Conservation (phyloP, 2,113 vertebrate species). For the Atrichornis clamosus region DNA sequence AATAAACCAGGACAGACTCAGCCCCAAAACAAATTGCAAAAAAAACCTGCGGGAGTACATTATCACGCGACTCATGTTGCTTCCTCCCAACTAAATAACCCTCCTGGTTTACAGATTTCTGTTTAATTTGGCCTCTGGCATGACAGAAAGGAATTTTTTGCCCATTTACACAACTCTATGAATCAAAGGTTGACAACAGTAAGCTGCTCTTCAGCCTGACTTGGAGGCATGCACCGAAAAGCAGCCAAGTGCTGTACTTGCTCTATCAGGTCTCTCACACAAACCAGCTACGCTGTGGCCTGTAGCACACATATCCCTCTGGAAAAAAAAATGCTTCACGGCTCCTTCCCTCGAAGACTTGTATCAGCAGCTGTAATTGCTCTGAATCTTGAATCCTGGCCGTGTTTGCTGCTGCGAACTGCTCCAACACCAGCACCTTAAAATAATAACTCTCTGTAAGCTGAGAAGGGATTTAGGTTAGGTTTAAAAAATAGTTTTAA, state of each 20-base stretch:
- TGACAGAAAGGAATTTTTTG: conserved; percentile 75
- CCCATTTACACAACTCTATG: conserved; percentile 75
- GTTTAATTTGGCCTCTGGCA: conserved; percentile 71
- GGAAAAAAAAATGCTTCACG: not conserved
- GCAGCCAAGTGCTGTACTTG: conserved; percentile 3
- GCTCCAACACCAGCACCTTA: not conserved
- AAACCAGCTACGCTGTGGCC: not conserved
- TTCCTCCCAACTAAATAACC: conserved; percentile 48
- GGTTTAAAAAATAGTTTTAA: not conserved
- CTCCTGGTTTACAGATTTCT: conserved; percentile 60
- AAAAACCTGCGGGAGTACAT: conserved; percentile 57
- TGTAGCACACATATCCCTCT: not conserved
- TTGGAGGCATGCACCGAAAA: conserved; percentile 58
- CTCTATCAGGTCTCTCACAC: conserved; percentile 5
- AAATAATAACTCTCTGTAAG: not conserved
- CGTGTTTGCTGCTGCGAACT: not conserved
- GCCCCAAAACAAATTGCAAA: not conserved
- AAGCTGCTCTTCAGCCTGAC: conserved; percentile 73
- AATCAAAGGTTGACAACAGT: conserved; percentile 79
- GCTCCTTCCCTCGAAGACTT: not conserved
- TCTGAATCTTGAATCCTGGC: not conserved
- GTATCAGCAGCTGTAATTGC: not conserved
- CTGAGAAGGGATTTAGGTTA: not conserved
- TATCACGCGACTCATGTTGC: conserved; percentile 59
- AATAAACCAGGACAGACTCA: conserved; percentile 9